Base-by-base conservation (phyloP, 2,113 vertebrate genomes). In the Oreocharis arfaki region DNA sequence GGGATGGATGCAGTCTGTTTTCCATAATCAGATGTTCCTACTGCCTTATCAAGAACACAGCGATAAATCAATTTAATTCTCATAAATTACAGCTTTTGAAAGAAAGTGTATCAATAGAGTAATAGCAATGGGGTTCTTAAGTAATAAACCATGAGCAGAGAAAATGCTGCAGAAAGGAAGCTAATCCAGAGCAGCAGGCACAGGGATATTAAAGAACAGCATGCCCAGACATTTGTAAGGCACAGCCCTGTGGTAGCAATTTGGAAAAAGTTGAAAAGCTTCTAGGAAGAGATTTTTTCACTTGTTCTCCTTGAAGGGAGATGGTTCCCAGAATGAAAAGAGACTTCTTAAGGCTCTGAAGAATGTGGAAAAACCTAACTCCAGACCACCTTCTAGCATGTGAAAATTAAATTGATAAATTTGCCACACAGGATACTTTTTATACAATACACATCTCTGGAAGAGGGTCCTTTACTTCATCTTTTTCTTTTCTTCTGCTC, bases 391-490 rank as follows among this genome's bases (percentile, higher is more conserved):
- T 71, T 70, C 57, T 14, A 82, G 35, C 5, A 4, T 16, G 5
- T 18, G 4, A 55, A 74, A 93, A 84, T 74, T 63, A 87, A 73
- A 90, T 35, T 53, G 30, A 35, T 35, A 73, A 23, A 12, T 75
- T 68, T 68, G 17, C 61, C 35, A 78, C 44, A 10, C 37, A 56
- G 56, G 79, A 67, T 32, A 68, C 19, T 67, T 89, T 19, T 70
- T 15, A 47, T 30, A 37, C 7, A 23, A 37, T 4, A 19, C 24
- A 55, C 0, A 0, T 81, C 2, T 2, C 35, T 87, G 32, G 17
- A 93, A 71, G 14, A 30, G 35, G 23, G 11, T 74, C 13, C 42
- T 86, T 92, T n/a, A 41, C 16, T 46, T 69, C 13, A n/a, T 69
- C 9, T 21, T 87, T 63, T 84, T 49, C 22, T 49, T 70, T 88